Conservation (phyloP, 2,113 vertebrate genomes). For the Grus americana region DNA sequence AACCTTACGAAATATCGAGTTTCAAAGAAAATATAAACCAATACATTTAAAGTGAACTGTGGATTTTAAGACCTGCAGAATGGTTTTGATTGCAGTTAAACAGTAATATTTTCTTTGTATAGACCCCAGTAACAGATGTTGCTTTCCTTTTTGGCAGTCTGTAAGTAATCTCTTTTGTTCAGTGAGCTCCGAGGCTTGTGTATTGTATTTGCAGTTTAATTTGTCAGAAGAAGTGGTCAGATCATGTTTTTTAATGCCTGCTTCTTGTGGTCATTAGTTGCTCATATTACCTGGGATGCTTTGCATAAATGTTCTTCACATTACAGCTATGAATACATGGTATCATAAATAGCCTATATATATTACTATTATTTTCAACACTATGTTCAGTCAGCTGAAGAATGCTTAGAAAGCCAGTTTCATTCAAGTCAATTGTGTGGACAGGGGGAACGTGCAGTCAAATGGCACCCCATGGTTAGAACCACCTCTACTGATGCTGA, state of each 20-base stretch:
- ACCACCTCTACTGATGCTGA: neutral
- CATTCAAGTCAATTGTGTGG: neutral
- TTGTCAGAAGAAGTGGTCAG: neutral
- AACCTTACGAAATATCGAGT: neutral
- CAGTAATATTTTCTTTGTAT: slow-evolving; percentile 16
- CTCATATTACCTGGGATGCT: neutral
- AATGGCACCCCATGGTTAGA: neutral
- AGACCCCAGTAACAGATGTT: slow-evolving; percentile 19
- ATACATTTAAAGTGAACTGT: neutral
- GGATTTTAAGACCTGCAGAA: slow-evolving; percentile 15
- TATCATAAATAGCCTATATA: neutral
- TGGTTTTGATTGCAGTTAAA: slow-evolving; percentile 20
- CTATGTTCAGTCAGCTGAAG: neutral
- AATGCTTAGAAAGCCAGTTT: neutral
- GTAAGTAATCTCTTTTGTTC: slow-evolving; percentile 40
- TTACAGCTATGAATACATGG: neutral
- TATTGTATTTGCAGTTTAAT: slow-evolving; percentile 18
- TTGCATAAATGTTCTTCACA: neutral
- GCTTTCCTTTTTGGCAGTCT: neutral
- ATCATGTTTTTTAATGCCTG: neutral
- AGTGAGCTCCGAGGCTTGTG: neutral
- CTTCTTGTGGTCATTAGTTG: neutral
- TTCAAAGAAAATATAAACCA: neutral
- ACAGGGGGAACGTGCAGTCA: neutral
- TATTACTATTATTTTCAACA: neutral